phyloP scores from a whole-genome alignment of 2,797 vertebrate genomes.

The Xenopus petersii region DNA sequence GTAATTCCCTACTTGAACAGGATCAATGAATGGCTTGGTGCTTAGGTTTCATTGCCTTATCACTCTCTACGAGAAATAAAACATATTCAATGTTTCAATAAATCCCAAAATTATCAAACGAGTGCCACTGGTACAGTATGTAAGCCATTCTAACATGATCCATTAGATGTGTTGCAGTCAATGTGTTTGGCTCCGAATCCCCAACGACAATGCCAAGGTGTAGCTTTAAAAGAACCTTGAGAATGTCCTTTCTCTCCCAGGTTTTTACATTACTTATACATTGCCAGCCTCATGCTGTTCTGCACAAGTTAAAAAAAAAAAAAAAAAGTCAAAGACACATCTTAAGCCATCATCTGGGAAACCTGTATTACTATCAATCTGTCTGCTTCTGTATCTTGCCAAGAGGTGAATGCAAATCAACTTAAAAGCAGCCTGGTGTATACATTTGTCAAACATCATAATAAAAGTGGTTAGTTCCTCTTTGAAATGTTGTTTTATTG shows the following conservation, averaged over 20 bases:
- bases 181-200: too few relatives aligned
- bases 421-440: constrained; percentile 37
- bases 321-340: constrained; percentile 44
- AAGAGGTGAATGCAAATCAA: constrained; percentile 53
- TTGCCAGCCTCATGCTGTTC: constrained; percentile 32
- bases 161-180: too few relatives aligned
- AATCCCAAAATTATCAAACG: too few relatives aligned
- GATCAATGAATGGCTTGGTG: too few relatives aligned
- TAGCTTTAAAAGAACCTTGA: constrained; percentile 38
- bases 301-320: constrained; percentile 13
- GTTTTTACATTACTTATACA: constrained; percentile 39
- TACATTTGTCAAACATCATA: constrained; percentile 49
- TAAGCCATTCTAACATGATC: too few relatives aligned
- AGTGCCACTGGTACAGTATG: too few relatives aligned
- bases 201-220: too few relatives aligned
- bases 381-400: constrained; percentile 44
- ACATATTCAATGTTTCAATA: too few relatives aligned
- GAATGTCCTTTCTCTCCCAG: constrained; percentile 33
- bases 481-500: constrained; percentile 32
- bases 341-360: constrained; percentile 52
- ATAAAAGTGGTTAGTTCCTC: constrained; percentile 25
- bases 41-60: too few relatives aligned
- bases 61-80: too few relatives aligned
- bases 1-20: too few relatives aligned
- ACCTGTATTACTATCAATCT: constrained; percentile 52